These are phyloP conservation scores for Lycopodina hypogea DNA, from an alignment of 37 sponge, comb jelly and placozoan species.

Conservation along the genomic window DNA sequence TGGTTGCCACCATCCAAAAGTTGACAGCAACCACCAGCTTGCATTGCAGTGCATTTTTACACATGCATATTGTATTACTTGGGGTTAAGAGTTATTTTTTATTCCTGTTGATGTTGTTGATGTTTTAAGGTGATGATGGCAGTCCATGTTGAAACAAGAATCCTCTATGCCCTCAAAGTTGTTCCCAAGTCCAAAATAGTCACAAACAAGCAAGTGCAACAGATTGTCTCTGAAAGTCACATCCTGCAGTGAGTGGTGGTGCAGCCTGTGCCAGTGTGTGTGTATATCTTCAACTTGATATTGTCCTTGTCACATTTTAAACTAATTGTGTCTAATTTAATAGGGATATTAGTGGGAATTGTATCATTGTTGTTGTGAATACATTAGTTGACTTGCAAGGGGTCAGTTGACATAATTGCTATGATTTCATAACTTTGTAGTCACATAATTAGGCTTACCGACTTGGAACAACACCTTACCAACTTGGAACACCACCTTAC, in stretches of 20 bases:
- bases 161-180: constrained; percentile 75
- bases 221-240: constrained; percentile 57
- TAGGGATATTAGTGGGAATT: not conserved
- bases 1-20: no score
- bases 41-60: no score
- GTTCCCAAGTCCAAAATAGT: constrained; percentile 74
- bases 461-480: no score
- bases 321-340: not conserved
- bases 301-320: not conserved
- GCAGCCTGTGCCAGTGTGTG: no score
- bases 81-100: not conserved
- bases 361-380: no score
- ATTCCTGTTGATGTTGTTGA: not conserved
- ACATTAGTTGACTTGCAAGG: no score
- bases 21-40: no score
- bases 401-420: no score
- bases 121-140: constrained; percentile 54
- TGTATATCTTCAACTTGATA: not conserved
- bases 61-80: no score
- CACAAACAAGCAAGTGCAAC: constrained; percentile 67
- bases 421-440: no score
- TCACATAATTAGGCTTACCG: no score
- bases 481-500: no score
- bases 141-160: constrained; percentile 30
- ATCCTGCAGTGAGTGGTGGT: constrained; percentile 69